Evolutionary conservation across 2,113 vertebrate species (phyloP), one percentile per base, ranked within the genome.

Genomic region (Phalacrocorax carbo): DNA sequence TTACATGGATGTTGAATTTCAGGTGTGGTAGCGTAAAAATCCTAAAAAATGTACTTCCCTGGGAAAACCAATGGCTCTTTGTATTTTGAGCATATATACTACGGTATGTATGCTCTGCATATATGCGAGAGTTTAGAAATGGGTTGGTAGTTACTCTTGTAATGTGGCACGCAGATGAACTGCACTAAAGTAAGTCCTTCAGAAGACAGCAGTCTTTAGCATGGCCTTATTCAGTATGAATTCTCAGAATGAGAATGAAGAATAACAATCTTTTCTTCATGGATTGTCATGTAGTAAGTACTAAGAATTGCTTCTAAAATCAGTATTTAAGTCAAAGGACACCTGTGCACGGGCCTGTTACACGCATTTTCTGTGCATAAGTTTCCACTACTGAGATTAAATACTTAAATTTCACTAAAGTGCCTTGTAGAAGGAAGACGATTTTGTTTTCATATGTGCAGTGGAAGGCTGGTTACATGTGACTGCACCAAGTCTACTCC

Each of bases 91-190:
- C 38, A 46, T 22, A 2, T 13, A 1, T 30, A 5, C 14, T 10
- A 1, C 13, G 23, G 36, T 44, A 23, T 34, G 4, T 23, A 17
- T 9, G 26, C 36, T 80, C n/a, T 86, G 46, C 40, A 5, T 15
- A 2, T 7, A 2, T 32, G 4, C 9, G 5, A 2, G 15, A 27
- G 32, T 36, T 49, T 5, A n/a, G 70, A 60, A 76, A 15, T 7
- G 44, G 46, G 9, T 5, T 86, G 42, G 32, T 57, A 10, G 25
- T 60, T 75, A 21, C 71, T 88, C 25, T 52, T 40, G 20, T 64
- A 49, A 11, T 11, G 5, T 16, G 55, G 42, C 60, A 66, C 0
- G 0, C 27, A 57, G 44, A 14, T 52, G 20, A 68, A 13, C 29
- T 57, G 40, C 21, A 5, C 42, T 60, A 11, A 29, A 38, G 20